Evolutionary conservation across 2,113 vertebrate genomes (phyloP).

Genomic region (Caracal caracal): DNA sequence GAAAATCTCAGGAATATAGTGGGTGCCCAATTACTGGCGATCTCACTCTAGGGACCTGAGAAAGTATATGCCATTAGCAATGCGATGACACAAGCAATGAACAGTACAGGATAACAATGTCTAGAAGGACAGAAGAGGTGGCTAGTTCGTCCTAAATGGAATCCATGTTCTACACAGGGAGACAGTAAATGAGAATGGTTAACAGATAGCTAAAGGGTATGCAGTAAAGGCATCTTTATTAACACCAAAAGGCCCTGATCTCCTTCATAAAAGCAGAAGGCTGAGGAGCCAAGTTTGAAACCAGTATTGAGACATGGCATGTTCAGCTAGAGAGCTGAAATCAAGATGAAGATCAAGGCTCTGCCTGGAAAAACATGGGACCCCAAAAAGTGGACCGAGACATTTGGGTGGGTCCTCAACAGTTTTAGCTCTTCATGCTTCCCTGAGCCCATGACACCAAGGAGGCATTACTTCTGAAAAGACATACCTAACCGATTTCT

Average conservation of each 20-base stretch:
- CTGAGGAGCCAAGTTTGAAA: background rate
- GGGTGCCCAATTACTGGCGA: background rate
- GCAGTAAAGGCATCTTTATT: too few species aligned
- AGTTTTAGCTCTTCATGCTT: background rate
- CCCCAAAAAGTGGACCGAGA: background rate
- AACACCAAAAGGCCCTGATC: background rate
- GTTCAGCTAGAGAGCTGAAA: background rate
- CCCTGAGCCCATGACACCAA: background rate
- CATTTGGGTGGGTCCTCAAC: background rate
- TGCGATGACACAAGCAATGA: background rate
- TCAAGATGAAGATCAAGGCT: background rate
- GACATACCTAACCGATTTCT: background rate
- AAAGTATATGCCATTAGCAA: background rate
- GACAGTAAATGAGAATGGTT: background rate
- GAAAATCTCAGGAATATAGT: background rate
- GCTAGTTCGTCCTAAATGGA: background rate
- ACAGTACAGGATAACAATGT: background rate
- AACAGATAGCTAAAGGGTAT: background rate
- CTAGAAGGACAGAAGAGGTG: background rate
- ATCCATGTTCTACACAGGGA: background rate
- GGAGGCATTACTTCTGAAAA: background rate
- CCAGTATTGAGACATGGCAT: background rate
- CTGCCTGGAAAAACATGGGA: background rate
- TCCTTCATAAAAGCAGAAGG: background rate
- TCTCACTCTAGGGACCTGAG: background rate